Conservation (phyloP, 2,113 vertebrate species). For the Ictalurus furcatus region DNA sequence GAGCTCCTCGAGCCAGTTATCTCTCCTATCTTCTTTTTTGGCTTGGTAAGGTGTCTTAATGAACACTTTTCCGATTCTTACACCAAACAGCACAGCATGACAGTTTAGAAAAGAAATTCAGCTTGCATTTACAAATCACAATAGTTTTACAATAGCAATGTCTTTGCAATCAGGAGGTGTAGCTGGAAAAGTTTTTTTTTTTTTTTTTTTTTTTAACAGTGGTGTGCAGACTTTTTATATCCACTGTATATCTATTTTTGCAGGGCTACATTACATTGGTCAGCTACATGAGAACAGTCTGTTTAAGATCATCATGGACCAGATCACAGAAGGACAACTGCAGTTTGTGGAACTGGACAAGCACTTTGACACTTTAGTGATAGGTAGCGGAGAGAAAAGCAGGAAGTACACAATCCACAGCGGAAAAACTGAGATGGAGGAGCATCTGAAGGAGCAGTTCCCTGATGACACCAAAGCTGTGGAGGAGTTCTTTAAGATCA, state of each 20-base stretch:
- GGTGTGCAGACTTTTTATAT: background rate
- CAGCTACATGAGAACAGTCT: constrained; percentile 81
- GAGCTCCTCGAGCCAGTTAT: background rate
- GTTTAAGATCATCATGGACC: constrained; percentile 77
- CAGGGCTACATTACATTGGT: constrained; percentile 86
- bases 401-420: constrained; percentile 71
- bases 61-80: background rate
- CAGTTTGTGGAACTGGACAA: constrained; percentile 63
- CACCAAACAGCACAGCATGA: background rate
- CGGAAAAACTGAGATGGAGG: constrained; percentile 76
- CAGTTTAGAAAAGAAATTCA: background rate
- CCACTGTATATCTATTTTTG: background rate
- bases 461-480: constrained; percentile 75
- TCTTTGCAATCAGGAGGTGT: too few species aligned
- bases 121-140: background rate
- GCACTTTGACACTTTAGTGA: constrained; percentile 69
- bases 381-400: constrained; percentile 63
- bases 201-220: too few species aligned
- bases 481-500: constrained; percentile 74
- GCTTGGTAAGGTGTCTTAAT: background rate
- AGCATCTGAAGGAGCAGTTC: constrained; percentile 78
- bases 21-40: background rate
- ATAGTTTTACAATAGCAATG: too few species aligned
- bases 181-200: too few species aligned
- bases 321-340: constrained; percentile 83